Conservation (phyloP, 2,888 invertebrate species). For the Spialia ferax region DNA sequence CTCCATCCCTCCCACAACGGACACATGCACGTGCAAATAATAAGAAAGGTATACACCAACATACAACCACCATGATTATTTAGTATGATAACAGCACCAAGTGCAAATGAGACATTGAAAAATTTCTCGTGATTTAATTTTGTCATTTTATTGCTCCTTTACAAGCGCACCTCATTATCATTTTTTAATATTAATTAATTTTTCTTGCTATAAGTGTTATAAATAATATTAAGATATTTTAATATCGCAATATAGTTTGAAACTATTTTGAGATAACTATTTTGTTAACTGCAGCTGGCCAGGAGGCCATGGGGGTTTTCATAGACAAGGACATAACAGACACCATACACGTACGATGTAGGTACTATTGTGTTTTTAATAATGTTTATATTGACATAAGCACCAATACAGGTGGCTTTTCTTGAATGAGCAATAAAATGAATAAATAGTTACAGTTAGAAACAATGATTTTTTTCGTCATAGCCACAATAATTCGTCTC, state of each 20-base stretch:
- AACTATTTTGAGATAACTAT: slow-evolving; percentile 58
- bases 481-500: slow-evolving; percentile 9
- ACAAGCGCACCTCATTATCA: slow-evolving; percentile 39
- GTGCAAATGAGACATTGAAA: background rate
- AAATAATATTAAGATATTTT: slow-evolving; percentile 16
- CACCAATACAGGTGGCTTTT: slow-evolving; percentile 36
- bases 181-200: slow-evolving; percentile 10
- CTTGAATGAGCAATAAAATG: slow-evolving; percentile 40
- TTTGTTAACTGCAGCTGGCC: slow-evolving; percentile 71
- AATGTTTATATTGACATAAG: slow-evolving; percentile 44
- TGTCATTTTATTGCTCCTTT: slow-evolving; percentile 40
- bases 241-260: slow-evolving; percentile 41
- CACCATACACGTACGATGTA: slow-evolving; percentile 60
- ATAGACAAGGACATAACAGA: slow-evolving; percentile 60
- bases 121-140: slow-evolving; percentile 21
- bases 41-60: too few species aligned
- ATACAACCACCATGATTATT: too few species aligned
- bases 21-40: too few species aligned
- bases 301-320: slow-evolving; percentile 55
- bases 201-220: background rate
- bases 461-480: background rate
- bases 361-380: slow-evolving; percentile 58
- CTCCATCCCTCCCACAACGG: too few species aligned
- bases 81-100: background rate
- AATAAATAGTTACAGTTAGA: slow-evolving; percentile 23